Percentiles rank a stretch among this genome's conserved stretches.
Conservation (phyloP, 2,113 vertebrate species). For the Dipodomys spectabilis region DNA sequence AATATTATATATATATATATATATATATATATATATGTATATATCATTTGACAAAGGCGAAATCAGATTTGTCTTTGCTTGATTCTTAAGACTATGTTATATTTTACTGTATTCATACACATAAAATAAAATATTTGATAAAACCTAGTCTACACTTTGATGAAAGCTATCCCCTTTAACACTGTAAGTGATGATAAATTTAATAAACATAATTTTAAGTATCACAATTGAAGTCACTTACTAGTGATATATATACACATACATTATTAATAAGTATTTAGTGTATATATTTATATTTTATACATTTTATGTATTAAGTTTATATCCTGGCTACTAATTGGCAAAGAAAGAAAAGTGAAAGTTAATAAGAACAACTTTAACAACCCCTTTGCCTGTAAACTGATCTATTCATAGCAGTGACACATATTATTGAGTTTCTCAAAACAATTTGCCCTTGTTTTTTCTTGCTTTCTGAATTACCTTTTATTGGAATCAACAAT, state of each 20-base stretch:
- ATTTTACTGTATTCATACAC: background rate
- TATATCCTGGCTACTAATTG: background rate
- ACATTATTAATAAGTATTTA: background rate
- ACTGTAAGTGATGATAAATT: background rate
- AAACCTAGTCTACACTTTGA: background rate
- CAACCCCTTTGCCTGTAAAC: background rate
- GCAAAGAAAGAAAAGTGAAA: background rate
- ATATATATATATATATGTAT: too few relatives aligned
- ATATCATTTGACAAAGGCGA: conserved; percentile 8
- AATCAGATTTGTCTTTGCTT: background rate
- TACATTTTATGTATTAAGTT: background rate
- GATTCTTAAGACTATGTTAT: background rate
- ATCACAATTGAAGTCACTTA: background rate
- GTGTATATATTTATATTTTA: background rate
- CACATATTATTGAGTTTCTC: background rate
- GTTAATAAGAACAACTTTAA: background rate
- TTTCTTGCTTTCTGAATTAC: background rate
- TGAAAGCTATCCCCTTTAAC: rapidly evolving
- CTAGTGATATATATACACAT: background rate
- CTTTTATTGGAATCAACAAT: background rate
- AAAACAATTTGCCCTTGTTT: background rate
- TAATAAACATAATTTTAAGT: background rate
- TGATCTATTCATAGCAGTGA: background rate
- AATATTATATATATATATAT: background rate
- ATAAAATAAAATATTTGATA: background rate